These are phyloP conservation scores for Luffia ferchaultella DNA, from an alignment of 2,888 invertebrate genomes.

Conservation along the genomic window DNA sequence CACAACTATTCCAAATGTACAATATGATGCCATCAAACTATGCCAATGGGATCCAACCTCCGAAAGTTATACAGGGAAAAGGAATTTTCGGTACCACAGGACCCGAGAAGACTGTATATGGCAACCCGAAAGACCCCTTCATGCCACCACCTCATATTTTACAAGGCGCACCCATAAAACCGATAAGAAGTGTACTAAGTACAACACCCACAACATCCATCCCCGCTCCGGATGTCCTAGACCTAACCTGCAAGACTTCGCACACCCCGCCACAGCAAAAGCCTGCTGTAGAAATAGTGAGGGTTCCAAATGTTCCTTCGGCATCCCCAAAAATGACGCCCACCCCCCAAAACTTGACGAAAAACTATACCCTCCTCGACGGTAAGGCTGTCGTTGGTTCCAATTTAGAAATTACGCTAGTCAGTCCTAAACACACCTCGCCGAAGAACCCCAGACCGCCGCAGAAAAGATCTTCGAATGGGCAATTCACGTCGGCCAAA, in stretches of 20 bases:
- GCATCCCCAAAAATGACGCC: slow-evolving; percentile 39
- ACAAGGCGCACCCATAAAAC: slow-evolving; percentile 47
- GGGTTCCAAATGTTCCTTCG: slow-evolving; percentile 42
- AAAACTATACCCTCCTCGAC: slow-evolving; percentile 47
- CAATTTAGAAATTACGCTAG: slow-evolving; percentile 76
- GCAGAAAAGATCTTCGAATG: slow-evolving; percentile 61
- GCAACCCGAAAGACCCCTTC: slow-evolving; percentile 75
- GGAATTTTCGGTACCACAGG: slow-evolving; percentile 68
- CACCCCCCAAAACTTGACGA: slow-evolving; percentile 50
- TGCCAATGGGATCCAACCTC: slow-evolving; percentile 43
- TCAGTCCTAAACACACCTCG: slow-evolving; percentile 51
- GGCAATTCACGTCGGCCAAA: slow-evolving; percentile 61
- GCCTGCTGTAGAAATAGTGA: slow-evolving; percentile 67
- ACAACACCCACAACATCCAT: slow-evolving; percentile 31
- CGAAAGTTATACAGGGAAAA: slow-evolving; percentile 69
- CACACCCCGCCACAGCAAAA: slow-evolving; percentile 23
- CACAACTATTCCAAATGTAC: slow-evolving; percentile 50
- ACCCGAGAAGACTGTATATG: slow-evolving; percentile 72
- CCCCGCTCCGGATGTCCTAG: slow-evolving; percentile 66
- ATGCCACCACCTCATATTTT: slow-evolving; percentile 60
- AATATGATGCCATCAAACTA: slow-evolving; percentile 36
- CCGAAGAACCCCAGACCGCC: slow-evolving; percentile 33
- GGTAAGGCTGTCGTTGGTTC: slow-evolving; percentile 63
- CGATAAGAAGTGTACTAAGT: slow-evolving; percentile 22
- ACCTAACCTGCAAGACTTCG: slow-evolving; percentile 66